Percentiles rank a stretch among this genome's conserved stretches.
phyloP scores from a whole-genome alignment of 2,888 invertebrate species.

The Chrysotoxum bicinctum region DNA sequence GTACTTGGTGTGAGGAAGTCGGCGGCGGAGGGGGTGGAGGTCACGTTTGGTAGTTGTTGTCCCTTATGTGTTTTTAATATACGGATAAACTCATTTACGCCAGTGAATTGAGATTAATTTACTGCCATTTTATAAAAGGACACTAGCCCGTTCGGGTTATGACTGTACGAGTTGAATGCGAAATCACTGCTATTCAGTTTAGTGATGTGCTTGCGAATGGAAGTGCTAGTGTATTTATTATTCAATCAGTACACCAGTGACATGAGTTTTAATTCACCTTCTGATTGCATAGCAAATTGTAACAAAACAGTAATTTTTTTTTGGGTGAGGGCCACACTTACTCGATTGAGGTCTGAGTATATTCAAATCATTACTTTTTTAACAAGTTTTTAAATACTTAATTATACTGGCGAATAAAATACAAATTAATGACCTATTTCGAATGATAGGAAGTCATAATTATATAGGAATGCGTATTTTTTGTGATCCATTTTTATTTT shows the following conservation, averaged over 20 bases:
- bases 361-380: background rate
- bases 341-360: background rate
- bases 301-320: background rate
- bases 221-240: slow-evolving; percentile 15
- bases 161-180: background rate
- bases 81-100: slow-evolving; percentile 25
- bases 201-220: background rate
- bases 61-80: slow-evolving; percentile 3
- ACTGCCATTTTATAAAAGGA: slow-evolving; percentile 11
- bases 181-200: slow-evolving; percentile 5
- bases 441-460: too few relatives aligned
- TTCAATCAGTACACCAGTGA: slow-evolving; percentile 16
- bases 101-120: slow-evolving; percentile 35
- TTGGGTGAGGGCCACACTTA: background rate
- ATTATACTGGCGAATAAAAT: background rate
- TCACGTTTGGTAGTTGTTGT: background rate
- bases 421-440: too few relatives aligned
- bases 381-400: background rate
- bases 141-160: background rate
- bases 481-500: too few relatives aligned
- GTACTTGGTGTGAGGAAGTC: background rate
- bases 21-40: background rate
- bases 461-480: too few relatives aligned
- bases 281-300: background rate
- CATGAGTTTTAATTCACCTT: slow-evolving; percentile 16